Percentiles rank a stretch among this genome's conserved stretches.
Evolutionary conservation across 2,888 invertebrate species (phyloP).

Genomic region (Aphodius sticticus): DNA sequence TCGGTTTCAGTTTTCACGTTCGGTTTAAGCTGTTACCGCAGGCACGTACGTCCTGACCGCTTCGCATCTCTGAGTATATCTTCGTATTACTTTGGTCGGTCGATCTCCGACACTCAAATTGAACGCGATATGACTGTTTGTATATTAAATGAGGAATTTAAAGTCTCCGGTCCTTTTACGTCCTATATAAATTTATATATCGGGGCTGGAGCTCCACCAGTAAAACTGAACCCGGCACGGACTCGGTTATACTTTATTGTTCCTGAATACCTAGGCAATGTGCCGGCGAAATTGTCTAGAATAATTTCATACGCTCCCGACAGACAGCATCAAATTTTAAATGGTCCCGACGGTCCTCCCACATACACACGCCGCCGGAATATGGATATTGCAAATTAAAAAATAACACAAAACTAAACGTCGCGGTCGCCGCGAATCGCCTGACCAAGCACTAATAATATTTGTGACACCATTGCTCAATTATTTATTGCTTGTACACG

Average conservation of each 20-base stretch:
- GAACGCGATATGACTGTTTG: slow-evolving; percentile 34
- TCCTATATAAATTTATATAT: slow-evolving; percentile 4
- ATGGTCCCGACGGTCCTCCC: neutral
- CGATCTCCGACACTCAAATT: slow-evolving; percentile 34
- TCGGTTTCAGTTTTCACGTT: slow-evolving; percentile 33
- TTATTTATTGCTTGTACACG: neutral
- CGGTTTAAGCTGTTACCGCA: slow-evolving; percentile 30
- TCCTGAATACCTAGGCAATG: slow-evolving; percentile 22
- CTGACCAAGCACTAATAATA: neutral
- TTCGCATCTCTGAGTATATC: slow-evolving; percentile 13
- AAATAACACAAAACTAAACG: neutral
- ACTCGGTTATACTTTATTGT: slow-evolving; percentile 21
- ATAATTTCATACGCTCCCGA: slow-evolving; percentile 16
- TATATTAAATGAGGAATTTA: slow-evolving; percentile 37
- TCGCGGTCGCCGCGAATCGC: neutral
- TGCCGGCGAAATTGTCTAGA: slow-evolving; percentile 22
- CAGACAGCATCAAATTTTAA: neutral
- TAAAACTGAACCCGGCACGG: neutral
- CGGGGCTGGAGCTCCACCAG: neutral
- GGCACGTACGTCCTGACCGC: slow-evolving; percentile 36
- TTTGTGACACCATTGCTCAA: neutral
- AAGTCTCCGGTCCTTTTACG: neutral
- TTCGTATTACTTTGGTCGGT: neutral
- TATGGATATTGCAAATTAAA: neutral
- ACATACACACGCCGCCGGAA: neutral